A percentile compares a stretch with the other conserved stretches of the same genome.
Conservation (phyloP, 2,797 vertebrate species). For the Danio kyathit region DNA sequence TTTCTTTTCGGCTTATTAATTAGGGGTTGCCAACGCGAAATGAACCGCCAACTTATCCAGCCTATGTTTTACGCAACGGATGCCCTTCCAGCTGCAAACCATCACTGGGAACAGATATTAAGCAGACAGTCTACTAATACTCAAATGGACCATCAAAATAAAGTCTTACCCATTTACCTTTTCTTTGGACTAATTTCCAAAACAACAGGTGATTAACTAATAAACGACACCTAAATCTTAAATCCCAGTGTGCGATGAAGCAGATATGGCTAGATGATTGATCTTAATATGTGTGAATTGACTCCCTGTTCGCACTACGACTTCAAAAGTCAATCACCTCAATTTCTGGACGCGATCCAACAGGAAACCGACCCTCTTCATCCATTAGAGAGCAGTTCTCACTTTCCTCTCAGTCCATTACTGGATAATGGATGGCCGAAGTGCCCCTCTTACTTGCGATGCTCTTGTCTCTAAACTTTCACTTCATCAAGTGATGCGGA, state of each 20-base stretch:
- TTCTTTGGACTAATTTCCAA: no score
- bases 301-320: constrained; percentile 4
- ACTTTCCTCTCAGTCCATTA: constrained; percentile 56
- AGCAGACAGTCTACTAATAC: no score
- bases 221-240: neutral
- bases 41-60: no score
- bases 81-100: no score
- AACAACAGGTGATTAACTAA: no score
- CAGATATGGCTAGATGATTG: neutral
- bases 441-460: constrained; percentile 45
- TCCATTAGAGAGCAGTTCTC: constrained; percentile 50
- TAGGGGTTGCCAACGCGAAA: no score
- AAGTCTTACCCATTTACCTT: no score
- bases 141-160: no score
- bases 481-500: constrained; percentile 65
- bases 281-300: constrained; percentile 23
- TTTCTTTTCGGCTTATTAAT: no score
- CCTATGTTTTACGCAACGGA: no score
- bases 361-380: constrained; percentile 24
- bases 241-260: neutral
- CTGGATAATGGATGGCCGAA: constrained; percentile 55
- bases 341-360: constrained; percentile 33
- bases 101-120: no score
- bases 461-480: constrained; percentile 66
- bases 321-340: constrained; percentile 25